Evolutionary conservation across 2,113 vertebrate species (phyloP).

Genomic region (Alligator sinensis): DNA sequence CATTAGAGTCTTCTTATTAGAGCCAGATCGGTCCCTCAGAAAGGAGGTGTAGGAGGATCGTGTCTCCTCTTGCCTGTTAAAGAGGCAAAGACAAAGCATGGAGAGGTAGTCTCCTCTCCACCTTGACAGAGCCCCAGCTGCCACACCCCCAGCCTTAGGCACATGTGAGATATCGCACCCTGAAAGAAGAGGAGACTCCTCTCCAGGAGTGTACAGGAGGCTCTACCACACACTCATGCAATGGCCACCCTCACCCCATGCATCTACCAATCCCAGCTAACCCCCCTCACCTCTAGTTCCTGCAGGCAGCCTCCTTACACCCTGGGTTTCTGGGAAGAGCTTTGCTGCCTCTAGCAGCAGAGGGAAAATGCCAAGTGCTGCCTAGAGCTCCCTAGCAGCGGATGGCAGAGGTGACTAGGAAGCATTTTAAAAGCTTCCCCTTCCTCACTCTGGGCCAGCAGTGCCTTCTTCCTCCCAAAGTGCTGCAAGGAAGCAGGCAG

Average conservation of each 20-base stretch:
- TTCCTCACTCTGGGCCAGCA: neutral
- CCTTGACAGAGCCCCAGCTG: too few species aligned
- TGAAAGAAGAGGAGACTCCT: neutral
- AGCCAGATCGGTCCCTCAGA: conserved; percentile 77
- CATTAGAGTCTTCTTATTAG: conserved; percentile 42
- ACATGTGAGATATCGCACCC: neutral
- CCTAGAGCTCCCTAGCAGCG: neutral
- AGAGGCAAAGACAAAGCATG: neutral
- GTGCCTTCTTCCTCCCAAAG: neutral
- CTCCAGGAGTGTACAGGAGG: neutral
- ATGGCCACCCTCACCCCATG: neutral
- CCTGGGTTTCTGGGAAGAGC: too few species aligned
- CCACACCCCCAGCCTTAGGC: too few species aligned
- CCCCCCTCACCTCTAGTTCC: neutral
- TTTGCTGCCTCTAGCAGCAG: too few species aligned
- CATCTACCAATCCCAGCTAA: neutral
- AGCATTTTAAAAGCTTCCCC: neutral
- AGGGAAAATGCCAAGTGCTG: neutral
- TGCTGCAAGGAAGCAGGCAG: neutral
- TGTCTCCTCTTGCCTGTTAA: conserved; percentile 81
- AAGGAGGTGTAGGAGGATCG: conserved; percentile 86
- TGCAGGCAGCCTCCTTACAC: neutral
- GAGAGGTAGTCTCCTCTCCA: neutral
- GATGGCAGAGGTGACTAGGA: neutral
- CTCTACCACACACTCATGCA: too few species aligned